Base-by-base conservation (phyloP, 2,888 invertebrate genomes). In the Cyclophora albipunctata region DNA sequence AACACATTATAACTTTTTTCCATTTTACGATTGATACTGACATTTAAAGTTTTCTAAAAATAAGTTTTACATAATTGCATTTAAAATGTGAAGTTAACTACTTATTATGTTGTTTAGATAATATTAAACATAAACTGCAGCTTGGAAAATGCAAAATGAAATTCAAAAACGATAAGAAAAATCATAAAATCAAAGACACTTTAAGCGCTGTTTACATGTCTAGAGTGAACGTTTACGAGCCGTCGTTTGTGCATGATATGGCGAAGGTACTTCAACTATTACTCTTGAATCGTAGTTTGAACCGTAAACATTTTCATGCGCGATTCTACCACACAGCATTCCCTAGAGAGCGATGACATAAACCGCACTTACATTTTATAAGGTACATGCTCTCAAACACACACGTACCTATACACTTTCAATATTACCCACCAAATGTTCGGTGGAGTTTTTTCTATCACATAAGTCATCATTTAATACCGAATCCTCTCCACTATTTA, bases 261-360 rank as follows among this genome's bases (percentile, higher is more conserved):
- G 60, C 57, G 64, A 66, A 66, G 64, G 58, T 62, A 67, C 64
- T 69, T 66, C 63, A 62, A 65, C 67, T 67, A 64, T 66, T 64
- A 67, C 62, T 63, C 59, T 66, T 50, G 62, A 69, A 67, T 64
- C 63, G 64, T 62, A 62, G 64, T 64, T 64, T 58, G 59, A 64
- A 67, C 68, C 69, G 64, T 72, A 72, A 71, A 73, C 69, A 75
- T 73, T 73, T 68, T 67, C 66, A 73, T 67, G 67, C 66, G 67
- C 58, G 59, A 66, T 64, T 69, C 63, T 52, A 55, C 73, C 66
- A 62, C 74, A 66, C 64, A 69, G 67, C 67, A 68, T 67, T 67
- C 70, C 63, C 69, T 62, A 55, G 65, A 65, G 74, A 64, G 63
- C 67, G 65, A 66, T 75, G 72, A 67, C 62, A 69, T 70, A 73